A percentile compares a stretch with the other conserved stretches of the same genome.
Conservation (phyloP, 2,113 vertebrate genomes). For the Apistogramma diplotaenia region DNA sequence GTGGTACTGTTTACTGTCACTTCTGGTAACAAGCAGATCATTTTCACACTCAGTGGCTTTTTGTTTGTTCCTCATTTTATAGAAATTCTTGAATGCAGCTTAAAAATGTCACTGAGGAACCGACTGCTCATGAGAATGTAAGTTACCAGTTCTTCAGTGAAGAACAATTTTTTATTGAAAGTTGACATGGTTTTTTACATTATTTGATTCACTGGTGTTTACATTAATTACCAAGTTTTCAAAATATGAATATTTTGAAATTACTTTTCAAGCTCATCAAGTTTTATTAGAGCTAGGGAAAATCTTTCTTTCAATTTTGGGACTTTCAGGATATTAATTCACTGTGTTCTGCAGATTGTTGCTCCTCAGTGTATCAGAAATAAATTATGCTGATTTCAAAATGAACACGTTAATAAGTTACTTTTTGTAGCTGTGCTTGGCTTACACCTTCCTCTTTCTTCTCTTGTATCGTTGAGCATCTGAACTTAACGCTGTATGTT, state of each 20-base stretch:
- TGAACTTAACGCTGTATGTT: fast-evolving
- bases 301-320: background rate
- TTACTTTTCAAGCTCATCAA: no score
- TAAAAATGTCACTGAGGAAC: background rate
- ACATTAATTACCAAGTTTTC: background rate
- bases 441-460: background rate
- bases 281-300: background rate
- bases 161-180: background rate
- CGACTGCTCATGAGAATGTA: background rate
- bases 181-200: fast-evolving
- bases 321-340: background rate
- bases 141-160: background rate
- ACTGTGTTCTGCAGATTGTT: background rate
- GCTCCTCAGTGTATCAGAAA: background rate
- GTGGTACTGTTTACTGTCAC: no score
- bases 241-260: background rate
- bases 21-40: no score
- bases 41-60: background rate
- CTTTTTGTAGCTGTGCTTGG: background rate
- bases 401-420: background rate
- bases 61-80: background rate
- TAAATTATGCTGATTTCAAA: no score
- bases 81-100: fast-evolving
- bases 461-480: background rate
- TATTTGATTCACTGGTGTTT: background rate